These are phyloP conservation scores for Micromys minutus DNA, from an alignment of 2,113 vertebrate genomes.

Conservation along the genomic window DNA sequence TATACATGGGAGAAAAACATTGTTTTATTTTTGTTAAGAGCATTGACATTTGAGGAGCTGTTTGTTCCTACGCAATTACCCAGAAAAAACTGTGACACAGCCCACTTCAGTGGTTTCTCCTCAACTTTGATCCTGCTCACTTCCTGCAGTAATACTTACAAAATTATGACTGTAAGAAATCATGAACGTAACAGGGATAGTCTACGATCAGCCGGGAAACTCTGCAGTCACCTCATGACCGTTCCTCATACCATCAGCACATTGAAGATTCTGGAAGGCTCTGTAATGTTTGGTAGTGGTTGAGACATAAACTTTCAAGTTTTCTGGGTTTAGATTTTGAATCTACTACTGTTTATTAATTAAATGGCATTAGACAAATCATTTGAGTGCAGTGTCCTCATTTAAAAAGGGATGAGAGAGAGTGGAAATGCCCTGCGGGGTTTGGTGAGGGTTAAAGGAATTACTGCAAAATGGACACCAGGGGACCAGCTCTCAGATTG, in stretches of 20 bases:
- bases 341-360: neutral
- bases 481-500: neutral
- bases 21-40: neutral
- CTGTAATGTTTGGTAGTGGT: neutral
- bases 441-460: neutral
- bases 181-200: neutral
- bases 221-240: neutral
- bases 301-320: neutral
- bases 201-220: neutral
- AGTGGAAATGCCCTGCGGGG: neutral
- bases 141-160: neutral
- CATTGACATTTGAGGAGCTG: neutral
- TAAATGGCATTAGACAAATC: neutral
- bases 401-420: constrained; percentile 26
- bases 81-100: neutral
- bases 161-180: neutral
- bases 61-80: neutral
- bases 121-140: neutral
- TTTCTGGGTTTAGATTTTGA: neutral
- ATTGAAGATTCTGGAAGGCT: neutral
- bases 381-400: neutral
- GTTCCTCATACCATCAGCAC: neutral
- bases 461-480: neutral
- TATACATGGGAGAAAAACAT: neutral
- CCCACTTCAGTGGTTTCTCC: neutral